Base-by-base conservation (phyloP, 2,888 invertebrate genomes). In the Ditula angustiorana region DNA sequence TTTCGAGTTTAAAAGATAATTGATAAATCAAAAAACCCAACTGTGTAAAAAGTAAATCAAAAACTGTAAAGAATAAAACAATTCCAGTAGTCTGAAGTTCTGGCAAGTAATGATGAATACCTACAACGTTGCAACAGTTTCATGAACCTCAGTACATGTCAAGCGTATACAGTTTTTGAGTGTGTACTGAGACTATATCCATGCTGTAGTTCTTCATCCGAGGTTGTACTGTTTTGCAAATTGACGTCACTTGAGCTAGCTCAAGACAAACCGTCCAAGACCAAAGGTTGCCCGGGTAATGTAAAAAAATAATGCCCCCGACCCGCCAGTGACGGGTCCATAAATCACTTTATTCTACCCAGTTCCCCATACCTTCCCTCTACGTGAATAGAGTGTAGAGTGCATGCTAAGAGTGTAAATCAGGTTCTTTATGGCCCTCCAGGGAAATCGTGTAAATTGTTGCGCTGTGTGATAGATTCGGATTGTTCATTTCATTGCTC, bases 231-330 rank as follows among this genome's bases (percentile, higher is more conserved):
- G 11, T 11, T 30, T 30, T 11, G 52, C 26, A 64, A 59, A 59
- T 30, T 37, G 53, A 28, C 35, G 53, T 53, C 58, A 35, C 46
- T 53, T 26, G 16, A 8, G 46, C 4, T 13, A 13, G 21, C 26
- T 35, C 47, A 46, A 64, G 57, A 58, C 57, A 59, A 53, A 59
- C 58, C 41, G 33, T 52, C 49, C 56, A 24, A 30, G 47, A 21
- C 46, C 53, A 53, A 53, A 64, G 64, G 64, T 59, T 59, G 35
- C 11, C 52, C 23, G 37, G 56, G 64, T 59, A 59, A 64, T 64
- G 52, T 58, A 47, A 59, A 64, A 64, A 64, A 64, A 64, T 64
- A 53, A 64, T 59, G 53, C 64, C 53, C 46, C 46, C 64, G 64
- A 53, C 64, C 64, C 53, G 35, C 28, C 35, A 16, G 35, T 64